Evolutionary conservation across 2,797 vertebrate species (phyloP).

Genomic region (Phrynocephalus vlangalii): DNA sequence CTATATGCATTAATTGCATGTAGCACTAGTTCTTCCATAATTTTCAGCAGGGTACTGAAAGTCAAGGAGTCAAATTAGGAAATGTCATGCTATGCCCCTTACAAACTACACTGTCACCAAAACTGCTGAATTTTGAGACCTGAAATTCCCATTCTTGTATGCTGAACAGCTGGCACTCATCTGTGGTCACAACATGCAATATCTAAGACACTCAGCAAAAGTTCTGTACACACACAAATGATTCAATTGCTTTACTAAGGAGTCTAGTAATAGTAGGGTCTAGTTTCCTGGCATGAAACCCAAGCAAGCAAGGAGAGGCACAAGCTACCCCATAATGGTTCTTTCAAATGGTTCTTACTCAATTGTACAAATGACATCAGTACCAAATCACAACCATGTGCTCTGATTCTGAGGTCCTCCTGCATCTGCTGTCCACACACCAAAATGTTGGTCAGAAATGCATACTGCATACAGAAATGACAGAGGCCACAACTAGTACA

Average conservation of each 20-base stretch:
- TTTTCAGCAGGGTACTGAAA: background rate
- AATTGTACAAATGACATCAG: slow-evolving; percentile 10
- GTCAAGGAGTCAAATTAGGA: background rate
- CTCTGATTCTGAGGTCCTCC: background rate
- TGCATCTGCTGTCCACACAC: background rate
- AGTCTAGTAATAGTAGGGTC: background rate
- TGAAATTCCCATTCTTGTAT: slow-evolving; percentile 1
- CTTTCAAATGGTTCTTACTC: background rate
- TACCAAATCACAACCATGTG: background rate
- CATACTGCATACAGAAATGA: background rate
- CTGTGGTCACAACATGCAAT: slow-evolving; percentile 22
- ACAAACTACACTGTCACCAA: background rate
- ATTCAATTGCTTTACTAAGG: slow-evolving; percentile 31
- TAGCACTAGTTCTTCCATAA: background rate
- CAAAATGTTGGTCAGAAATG: slow-evolving; percentile 8
- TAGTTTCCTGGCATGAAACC: background rate
- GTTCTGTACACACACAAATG: slow-evolving; percentile 12
- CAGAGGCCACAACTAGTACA: background rate
- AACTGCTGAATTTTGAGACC: background rate
- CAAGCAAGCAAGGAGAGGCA: rapidly evolving
- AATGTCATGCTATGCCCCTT: background rate
- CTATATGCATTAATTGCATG: background rate
- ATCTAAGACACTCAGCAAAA: slow-evolving; percentile 21
- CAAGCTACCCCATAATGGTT: rapidly evolving
- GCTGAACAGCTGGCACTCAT: slow-evolving; percentile 23